phyloP scores from a whole-genome alignment of 30 jellyfish, hydroid and myxozoan species.

The Aurelia sp. region DNA sequence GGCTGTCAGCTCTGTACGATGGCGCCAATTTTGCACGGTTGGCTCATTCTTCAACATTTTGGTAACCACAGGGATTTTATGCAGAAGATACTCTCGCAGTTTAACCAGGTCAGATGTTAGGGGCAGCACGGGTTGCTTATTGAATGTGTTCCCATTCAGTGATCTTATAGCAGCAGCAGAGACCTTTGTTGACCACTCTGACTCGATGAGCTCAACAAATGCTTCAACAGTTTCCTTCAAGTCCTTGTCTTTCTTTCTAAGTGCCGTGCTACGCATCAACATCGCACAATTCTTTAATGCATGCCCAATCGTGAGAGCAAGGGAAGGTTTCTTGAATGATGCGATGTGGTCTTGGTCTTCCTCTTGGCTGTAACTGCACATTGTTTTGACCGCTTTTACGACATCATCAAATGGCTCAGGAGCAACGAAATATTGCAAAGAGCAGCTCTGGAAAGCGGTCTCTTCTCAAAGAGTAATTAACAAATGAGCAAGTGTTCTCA shows the following conservation, averaged over 20 bases:
- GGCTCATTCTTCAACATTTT: slow-evolving; percentile 3
- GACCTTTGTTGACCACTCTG: slow-evolving; percentile 58
- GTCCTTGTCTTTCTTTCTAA: slow-evolving; percentile 12
- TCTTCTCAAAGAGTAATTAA: slow-evolving; percentile 33
- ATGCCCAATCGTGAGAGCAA: slow-evolving; percentile 50
- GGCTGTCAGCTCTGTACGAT: slow-evolving; percentile 31
- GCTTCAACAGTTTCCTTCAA: slow-evolving; percentile 13
- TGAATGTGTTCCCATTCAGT: slow-evolving; percentile 31
- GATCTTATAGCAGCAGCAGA: slow-evolving; percentile 47
- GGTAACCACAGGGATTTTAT: slow-evolving; percentile 32
- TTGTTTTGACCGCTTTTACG: slow-evolving; percentile 28
- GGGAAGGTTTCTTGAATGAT: slow-evolving; percentile 46
- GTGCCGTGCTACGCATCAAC: slow-evolving; percentile 24
- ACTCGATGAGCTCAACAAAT: slow-evolving; percentile 23
- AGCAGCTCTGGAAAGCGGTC: neutral
- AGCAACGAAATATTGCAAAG: slow-evolving; percentile 5
- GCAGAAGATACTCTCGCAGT: slow-evolving; percentile 22
- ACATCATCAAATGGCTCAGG: slow-evolving; percentile 33
- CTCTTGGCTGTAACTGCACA: slow-evolving; percentile 27
- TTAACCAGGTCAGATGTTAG: slow-evolving; percentile 45
- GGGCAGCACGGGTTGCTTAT: slow-evolving; percentile 31
- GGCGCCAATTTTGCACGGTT: slow-evolving; percentile 36
- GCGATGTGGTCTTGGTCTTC: slow-evolving; percentile 35
- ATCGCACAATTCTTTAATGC: slow-evolving; percentile 41
- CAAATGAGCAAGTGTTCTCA: slow-evolving; percentile 65